Conservation (phyloP, 2,113 vertebrate species). For the Vimba vimba region DNA sequence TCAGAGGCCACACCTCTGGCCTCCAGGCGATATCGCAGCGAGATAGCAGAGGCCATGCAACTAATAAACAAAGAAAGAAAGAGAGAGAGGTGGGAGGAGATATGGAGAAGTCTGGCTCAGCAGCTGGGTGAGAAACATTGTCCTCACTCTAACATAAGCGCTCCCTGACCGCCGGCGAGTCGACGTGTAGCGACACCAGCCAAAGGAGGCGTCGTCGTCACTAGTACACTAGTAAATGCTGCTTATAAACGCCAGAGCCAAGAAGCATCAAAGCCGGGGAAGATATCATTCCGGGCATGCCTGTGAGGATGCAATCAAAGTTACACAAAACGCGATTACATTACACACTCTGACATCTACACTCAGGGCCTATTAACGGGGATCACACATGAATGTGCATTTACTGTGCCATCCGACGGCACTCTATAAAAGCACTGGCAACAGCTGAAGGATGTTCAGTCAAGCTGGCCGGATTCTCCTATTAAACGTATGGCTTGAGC, state of each 20-base stretch:
- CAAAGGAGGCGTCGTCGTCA: constrained; percentile 33
- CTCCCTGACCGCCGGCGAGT: constrained; percentile 20
- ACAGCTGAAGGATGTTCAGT: constrained; percentile 10
- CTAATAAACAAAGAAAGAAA: not conserved
- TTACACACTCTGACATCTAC: constrained; percentile 27
- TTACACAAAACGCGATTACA: constrained; percentile 12
- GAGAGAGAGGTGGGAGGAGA: not conserved
- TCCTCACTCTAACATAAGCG: constrained; percentile 9
- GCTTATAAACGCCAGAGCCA: not conserved
- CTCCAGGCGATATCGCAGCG: constrained; percentile 50
- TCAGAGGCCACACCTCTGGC: constrained; percentile 65
- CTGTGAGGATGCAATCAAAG: constrained; percentile 38
- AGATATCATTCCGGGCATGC: not conserved
- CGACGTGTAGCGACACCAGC: constrained; percentile 41
- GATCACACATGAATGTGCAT: constrained; percentile 20
- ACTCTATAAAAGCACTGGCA: constrained; percentile 40
- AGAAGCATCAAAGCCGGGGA: constrained; percentile 32
- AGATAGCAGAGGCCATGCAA: constrained; percentile 41
- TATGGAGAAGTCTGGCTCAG: constrained; percentile 19
- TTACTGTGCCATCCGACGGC: not conserved
- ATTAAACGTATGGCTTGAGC: constrained; percentile 11
- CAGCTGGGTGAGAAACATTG: constrained; percentile 18
- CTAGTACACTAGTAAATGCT: constrained; percentile 25
- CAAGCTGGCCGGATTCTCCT: not conserved
- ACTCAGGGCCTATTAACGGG: constrained; percentile 5